phyloP scores from a whole-genome alignment of 92 coral and sea anemone species.

The Porites divaricata region DNA sequence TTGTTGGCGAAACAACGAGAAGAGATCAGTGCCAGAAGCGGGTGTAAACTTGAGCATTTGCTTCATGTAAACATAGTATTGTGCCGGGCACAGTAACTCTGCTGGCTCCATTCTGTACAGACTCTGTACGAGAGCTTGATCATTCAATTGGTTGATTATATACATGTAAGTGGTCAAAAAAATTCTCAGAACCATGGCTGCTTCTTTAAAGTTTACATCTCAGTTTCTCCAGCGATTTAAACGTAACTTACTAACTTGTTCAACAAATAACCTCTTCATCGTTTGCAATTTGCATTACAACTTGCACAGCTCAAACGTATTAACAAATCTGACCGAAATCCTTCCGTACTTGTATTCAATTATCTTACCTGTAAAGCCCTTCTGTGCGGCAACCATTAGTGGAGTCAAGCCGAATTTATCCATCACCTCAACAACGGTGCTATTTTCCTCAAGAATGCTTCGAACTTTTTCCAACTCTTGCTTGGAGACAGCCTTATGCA shows the following conservation, averaged over 20 bases:
- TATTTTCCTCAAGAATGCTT: conserved; percentile 78
- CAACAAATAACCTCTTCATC: background rate
- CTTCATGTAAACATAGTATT: conserved; percentile 12
- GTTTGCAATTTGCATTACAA: background rate
- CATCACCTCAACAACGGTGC: conserved; percentile 90
- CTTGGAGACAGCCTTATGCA: conserved; percentile 87
- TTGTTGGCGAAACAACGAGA: background rate
- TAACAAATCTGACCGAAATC: conserved; percentile 9
- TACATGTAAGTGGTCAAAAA: no score
- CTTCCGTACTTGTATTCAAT: background rate
- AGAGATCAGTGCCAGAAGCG: background rate
- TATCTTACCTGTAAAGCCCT: conserved; percentile 75
- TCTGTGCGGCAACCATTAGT: conserved; percentile 89
- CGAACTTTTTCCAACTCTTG: conserved; percentile 86
- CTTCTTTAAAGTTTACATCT: background rate
- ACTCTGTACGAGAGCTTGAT: no score
- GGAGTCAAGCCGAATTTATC: conserved; percentile 94
- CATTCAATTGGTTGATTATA: no score
- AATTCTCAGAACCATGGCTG: no score
- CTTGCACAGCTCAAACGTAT: conserved; percentile 11
- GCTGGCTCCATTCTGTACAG: no score
- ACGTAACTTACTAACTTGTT: background rate
- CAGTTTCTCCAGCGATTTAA: background rate
- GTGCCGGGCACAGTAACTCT: background rate
- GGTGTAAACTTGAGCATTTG: background rate